Evolutionary conservation across 2,113 vertebrate genomes (phyloP).

Genomic region (Tiliqua scincoides): DNA sequence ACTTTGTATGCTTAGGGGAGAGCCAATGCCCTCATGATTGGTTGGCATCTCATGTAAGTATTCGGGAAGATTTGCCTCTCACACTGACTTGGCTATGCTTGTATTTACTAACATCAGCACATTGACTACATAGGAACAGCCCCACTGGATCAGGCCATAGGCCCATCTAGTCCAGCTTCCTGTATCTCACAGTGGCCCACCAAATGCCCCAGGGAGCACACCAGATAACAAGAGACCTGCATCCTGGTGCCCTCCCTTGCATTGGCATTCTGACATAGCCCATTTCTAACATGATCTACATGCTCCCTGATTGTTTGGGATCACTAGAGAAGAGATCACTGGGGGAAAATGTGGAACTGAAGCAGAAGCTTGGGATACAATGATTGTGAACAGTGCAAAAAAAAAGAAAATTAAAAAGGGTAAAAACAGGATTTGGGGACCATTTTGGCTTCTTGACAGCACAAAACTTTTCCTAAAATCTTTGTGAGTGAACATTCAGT

Average conservation of each 20-base stretch:
- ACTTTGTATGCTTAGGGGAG: background rate
- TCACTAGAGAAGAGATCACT: background rate
- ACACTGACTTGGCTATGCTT: background rate
- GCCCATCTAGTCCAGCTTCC: no score
- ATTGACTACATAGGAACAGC: no score
- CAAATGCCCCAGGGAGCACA: no score
- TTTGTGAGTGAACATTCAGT: background rate
- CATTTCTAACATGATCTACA: no score
- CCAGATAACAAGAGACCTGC: no score
- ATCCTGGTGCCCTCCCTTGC: no score
- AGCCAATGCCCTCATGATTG: background rate
- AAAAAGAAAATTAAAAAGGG: background rate
- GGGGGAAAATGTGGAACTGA: background rate
- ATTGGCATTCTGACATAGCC: no score
- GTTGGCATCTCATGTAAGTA: no score
- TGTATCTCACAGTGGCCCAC: no score
- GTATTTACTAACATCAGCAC: background rate
- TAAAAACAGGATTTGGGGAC: background rate
- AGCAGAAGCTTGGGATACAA: background rate
- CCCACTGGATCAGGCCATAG: no score
- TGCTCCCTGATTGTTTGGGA: background rate
- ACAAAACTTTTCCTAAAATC: background rate
- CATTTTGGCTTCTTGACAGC: background rate
- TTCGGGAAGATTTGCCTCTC: background rate
- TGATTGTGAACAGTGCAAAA: background rate